phyloP scores from a whole-genome alignment of 35 echinoderm and acorn worm species.

The Heliocidaris tuberculata region DNA sequence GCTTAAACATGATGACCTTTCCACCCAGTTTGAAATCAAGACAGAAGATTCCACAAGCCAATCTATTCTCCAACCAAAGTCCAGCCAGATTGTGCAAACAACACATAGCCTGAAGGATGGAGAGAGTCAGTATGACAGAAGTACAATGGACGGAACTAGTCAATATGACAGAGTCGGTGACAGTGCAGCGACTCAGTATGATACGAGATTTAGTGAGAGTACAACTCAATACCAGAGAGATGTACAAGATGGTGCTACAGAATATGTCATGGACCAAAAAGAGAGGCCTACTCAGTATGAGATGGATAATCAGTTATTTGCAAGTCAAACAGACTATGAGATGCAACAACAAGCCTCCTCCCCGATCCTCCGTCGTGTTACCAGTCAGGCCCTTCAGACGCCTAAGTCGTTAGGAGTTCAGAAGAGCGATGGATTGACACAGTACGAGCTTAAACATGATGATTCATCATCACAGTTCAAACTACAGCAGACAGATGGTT shows the following conservation, averaged over 20 bases:
- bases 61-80: no score
- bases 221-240: not conserved
- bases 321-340: not conserved
- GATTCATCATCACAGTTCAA: not conserved
- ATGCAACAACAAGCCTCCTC: not conserved
- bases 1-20: not conserved
- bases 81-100: no score
- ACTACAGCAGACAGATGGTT: not conserved
- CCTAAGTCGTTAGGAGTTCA: not conserved
- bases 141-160: not conserved
- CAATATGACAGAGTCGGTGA: not conserved
- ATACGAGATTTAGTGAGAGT: not conserved
- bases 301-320: not conserved
- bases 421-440: constrained; percentile 1
- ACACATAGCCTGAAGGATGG: no score
- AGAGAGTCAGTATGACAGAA: not conserved
- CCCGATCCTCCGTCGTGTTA: not conserved
- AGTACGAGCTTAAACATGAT: not conserved
- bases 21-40: not conserved
- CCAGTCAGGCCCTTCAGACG: not conserved
- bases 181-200: not conserved
- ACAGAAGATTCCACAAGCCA: not conserved
- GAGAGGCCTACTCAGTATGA: not conserved
- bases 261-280: not conserved
- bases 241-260: not conserved